Evolutionary conservation across 64 coral and sea anemone species (phyloP).

Genomic region (Montipora cactus): DNA sequence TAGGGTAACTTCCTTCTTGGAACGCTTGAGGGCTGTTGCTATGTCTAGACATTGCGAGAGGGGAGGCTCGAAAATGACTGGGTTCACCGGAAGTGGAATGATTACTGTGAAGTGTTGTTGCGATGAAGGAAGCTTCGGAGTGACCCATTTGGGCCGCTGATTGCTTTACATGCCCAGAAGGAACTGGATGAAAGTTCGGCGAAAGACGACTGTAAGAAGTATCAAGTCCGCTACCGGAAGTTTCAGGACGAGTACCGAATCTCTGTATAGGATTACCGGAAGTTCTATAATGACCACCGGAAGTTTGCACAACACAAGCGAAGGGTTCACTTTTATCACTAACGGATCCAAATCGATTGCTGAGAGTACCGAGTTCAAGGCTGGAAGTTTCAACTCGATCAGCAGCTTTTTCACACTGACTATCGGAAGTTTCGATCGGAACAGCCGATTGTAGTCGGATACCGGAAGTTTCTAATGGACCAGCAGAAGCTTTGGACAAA

Average conservation of each 20-base stretch:
- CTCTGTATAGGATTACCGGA: not conserved
- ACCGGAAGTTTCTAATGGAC: not conserved
- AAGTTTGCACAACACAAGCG: not conserved
- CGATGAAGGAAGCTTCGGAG: not conserved
- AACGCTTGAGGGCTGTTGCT: not conserved
- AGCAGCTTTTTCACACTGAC: not conserved
- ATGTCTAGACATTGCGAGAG: not conserved
- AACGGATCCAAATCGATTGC: not conserved
- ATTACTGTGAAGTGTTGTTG: not conserved
- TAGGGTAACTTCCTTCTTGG: not conserved
- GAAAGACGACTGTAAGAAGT: not conserved
- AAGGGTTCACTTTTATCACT: not conserved
- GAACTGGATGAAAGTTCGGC: not conserved
- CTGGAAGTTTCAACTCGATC: not conserved
- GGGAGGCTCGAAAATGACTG: not conserved
- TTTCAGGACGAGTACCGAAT: not conserved
- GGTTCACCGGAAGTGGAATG: not conserved
- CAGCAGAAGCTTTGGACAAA: not conserved
- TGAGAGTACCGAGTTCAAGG: too few species aligned
- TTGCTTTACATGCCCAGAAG: slow-evolving; percentile 3
- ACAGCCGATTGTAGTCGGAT: not conserved
- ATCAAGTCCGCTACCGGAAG: not conserved
- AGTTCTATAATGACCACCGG: not conserved
- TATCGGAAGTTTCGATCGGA: not conserved
- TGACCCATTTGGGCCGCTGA: not conserved